Evolutionary conservation across 2,797 vertebrate genomes (phyloP).

Genomic region (Triplophysa bombifrons): DNA sequence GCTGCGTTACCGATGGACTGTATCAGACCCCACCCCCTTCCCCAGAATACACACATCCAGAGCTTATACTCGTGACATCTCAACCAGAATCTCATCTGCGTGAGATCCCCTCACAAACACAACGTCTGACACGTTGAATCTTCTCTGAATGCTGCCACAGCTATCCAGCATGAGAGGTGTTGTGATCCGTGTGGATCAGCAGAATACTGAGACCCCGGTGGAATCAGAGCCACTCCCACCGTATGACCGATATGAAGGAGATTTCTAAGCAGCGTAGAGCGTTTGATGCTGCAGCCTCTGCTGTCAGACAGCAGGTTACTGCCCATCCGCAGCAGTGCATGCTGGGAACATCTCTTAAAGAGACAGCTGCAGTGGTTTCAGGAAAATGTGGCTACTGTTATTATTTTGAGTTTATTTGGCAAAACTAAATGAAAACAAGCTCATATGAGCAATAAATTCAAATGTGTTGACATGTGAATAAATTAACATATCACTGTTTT

Average conservation of each 20-base stretch:
- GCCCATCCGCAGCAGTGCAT: conserved; percentile 51
- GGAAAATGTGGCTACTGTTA: background rate
- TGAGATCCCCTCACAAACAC: conserved; percentile 59
- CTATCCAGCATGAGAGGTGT: conserved; percentile 4
- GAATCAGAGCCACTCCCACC: conserved; percentile 55
- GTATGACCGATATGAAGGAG: conserved; percentile 53
- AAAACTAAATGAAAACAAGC: too few relatives aligned
- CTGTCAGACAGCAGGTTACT: conserved; percentile 52
- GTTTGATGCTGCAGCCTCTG: conserved; percentile 66
- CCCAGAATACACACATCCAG: conserved; percentile 26
- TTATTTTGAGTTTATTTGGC: background rate
- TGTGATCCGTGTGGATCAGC: background rate
- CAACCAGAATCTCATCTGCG: conserved; percentile 66
- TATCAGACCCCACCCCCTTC: conserved; percentile 17
- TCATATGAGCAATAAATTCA: too few relatives aligned
- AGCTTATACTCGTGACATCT: conserved; percentile 42
- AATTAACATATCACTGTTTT: too few relatives aligned
- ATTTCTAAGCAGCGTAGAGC: conserved; percentile 55
- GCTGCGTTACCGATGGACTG: conserved; percentile 6
- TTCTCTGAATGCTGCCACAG: conserved; percentile 1
- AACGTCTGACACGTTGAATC: conserved; percentile 49
- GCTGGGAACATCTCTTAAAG: conserved; percentile 80
- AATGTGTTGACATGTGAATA: too few relatives aligned
- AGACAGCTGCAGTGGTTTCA: conserved; percentile 54
- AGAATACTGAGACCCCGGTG: conserved; percentile 17